Conservation (phyloP, 1,140 invertebrate genomes). For the Wiebesia pumilae region DNA sequence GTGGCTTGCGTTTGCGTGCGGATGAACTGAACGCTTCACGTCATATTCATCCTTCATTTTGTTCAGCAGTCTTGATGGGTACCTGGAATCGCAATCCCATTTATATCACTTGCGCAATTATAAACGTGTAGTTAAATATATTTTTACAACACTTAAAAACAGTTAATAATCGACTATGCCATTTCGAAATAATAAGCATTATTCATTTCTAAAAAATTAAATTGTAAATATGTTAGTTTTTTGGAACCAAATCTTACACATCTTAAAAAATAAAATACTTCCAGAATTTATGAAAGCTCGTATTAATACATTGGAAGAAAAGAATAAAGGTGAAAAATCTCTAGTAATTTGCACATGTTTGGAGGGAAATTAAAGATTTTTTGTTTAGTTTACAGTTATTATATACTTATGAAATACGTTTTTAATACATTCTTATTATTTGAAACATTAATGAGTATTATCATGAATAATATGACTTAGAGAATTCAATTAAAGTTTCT, state of each 20-base stretch:
- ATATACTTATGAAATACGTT: too few species aligned
- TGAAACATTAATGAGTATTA: too few species aligned
- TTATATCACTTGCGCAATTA: neutral
- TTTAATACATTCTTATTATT: too few species aligned
- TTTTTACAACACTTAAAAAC: neutral
- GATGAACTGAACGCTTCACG: neutral
- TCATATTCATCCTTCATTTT: neutral
- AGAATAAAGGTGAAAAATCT: too few species aligned
- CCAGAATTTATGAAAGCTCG: neutral
- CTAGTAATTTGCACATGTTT: neutral
- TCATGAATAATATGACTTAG: too few species aligned
- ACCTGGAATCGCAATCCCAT: neutral
- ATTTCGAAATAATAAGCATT: constrained; percentile 14
- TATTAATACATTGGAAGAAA: neutral
- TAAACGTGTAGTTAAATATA: neutral
- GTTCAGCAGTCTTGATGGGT: neutral
- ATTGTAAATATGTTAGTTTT: neutral
- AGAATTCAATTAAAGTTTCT: too few species aligned
- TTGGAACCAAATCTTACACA: neutral
- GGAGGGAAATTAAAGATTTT: too few species aligned
- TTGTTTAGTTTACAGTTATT: too few species aligned
- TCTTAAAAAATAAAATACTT: neutral
- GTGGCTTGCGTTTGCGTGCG: neutral
- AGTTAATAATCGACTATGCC: neutral
- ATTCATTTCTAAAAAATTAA: neutral